Evolutionary conservation across 2,113 vertebrate species (phyloP), one percentile per base, ranked within the genome.

Genomic region (Puma concolor): DNA sequence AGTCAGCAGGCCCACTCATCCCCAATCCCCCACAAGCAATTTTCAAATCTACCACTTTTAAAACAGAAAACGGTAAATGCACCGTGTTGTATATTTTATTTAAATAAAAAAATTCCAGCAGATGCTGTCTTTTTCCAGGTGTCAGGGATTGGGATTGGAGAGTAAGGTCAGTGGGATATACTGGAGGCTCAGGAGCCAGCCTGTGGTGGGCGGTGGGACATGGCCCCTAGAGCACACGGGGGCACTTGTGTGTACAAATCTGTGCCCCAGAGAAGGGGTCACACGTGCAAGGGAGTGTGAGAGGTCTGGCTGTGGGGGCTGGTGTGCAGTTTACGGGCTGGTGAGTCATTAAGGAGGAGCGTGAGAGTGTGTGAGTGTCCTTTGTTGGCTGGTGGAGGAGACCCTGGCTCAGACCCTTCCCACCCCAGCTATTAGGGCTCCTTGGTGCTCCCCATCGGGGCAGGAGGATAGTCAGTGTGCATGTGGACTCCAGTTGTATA

Each of bases 1-100:
- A 9, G 57, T 44, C 91, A 41, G 44, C 38, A 66, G 93, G 93
- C 64, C 12, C 10, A 72, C 88, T 74, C 57, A 48, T 6, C 38
- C 91, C 19, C 25, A 7, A 71, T 38, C 52, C 69, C 94, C 83
- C 72, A 52, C 86, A 57, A 97, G 72, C 57, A 80, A 93, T 92
- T 77, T 96, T 95, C 88, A 93, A 98, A 93, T 95, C 83, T 87
- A 9, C 66, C 91, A 96, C 89, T 98, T 98, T 98, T 98, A 96
- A 98, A 98, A 97, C 95, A 97, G 96, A 98, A 97, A 97, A 91
- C 60, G 88, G 97, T 95, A 41, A 95, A 95, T 41, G 44, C 2
- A 2, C 98, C 87, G 48, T 71, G 63, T 98, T 97, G 98, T 97
- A 98, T 98, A 98, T 98, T 98, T 98, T 93, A 96, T 97, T 97